Evolutionary conservation across 2,888 invertebrate genomes (phyloP), one percentile per base, ranked within the genome.

Genomic region (Plemyria rubiginata): DNA sequence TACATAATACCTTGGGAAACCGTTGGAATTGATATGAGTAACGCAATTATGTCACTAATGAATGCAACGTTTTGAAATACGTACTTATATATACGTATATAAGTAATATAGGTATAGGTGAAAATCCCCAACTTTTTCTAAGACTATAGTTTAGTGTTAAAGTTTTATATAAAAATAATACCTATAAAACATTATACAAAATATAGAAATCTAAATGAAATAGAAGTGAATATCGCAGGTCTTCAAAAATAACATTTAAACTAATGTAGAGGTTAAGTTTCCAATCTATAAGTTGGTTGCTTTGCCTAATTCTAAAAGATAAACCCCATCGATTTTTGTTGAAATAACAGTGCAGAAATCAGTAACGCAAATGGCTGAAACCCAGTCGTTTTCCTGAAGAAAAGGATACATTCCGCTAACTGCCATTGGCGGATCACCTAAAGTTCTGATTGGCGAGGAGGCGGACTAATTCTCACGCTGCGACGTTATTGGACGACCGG

Each of bases 341-440:
- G 8, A 32, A 32, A 32, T 32, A 22, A 22, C 22, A 22, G 22
- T 22, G 2, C 38, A 52, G 16, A 4, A 13, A 65, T 13, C 56
- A 9, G 49, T 62, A 52, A 60, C 61, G 60, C 48, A 55, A 63
- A 56, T 61, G 73, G 71, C 62, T 73, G 74, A 70, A 70, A 67
- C 56, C 7, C 53, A 60, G 62, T 50, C 75, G 73, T 82, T 86
- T 86, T 85, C 83, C 86, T 84, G 84, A 86, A 87, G 89, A 84
- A 77, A 77, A 75, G 75, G 66, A 72, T 70, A 66, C 66, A 72
- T 75, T 74, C 70, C 71, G 69, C 64, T 72, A 71, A 73, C 60
- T 66, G 69, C 79, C 52, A 90, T 91, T 90, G 91, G 91, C 70
- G 65, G 67, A 41, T 51, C 58, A 38, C 16, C 50, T 43, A 50